Evolutionary conservation across 2,113 vertebrate genomes (phyloP), one percentile per base, ranked within the genome.

Genomic region (Melanocharis versteri): DNA sequence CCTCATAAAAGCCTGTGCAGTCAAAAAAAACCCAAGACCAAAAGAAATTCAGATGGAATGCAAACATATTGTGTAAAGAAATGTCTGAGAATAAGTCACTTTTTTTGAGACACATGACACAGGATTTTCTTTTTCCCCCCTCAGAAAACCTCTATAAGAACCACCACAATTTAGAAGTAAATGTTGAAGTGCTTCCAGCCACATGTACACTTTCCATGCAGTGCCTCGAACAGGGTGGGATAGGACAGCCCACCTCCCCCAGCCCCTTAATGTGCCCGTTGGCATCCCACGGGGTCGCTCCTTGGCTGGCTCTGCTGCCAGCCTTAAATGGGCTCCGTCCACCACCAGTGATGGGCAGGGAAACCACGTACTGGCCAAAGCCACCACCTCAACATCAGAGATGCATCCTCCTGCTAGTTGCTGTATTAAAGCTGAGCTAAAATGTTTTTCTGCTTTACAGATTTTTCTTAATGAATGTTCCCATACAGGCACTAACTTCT

Each of bases 291-390:
- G 2, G 30, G n/a, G 30, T 44, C 1, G 0, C 22, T 2, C 6
- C 1, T 13, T 5, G 21, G 17, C 2, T 11, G 53, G 21, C 6
- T 22, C 70, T 53, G 30, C 60, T 35, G 23, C 76, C 70, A 16
- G 70, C 58, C 31, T 1, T 0, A 5, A 45, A 21, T 0, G 0
- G 20, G 56, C 28, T 58, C 69, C 1, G 15, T 15, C 37, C 48
- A 5, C 37, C 48, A 11, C n/a, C 31, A 27, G 37, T 0, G 24
- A 15, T 10, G 31, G 79, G 27, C 66, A 22, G n/a, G 56, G 17
- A 26, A 37, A 14, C 6, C 26, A 11, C 0, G 9, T 0, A 13
- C 54, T 45, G 45, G 30, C 68, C 76, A 64, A 57, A 86, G 64
- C 20, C 14, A 45, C 12, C 14, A 9, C 11, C 35, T 16, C 2